A percentile compares a stretch with the other conserved stretches of the same genome.
phyloP scores from a whole-genome alignment of 92 coral and sea anemone species.

The Umimayanthus kanabou region DNA sequence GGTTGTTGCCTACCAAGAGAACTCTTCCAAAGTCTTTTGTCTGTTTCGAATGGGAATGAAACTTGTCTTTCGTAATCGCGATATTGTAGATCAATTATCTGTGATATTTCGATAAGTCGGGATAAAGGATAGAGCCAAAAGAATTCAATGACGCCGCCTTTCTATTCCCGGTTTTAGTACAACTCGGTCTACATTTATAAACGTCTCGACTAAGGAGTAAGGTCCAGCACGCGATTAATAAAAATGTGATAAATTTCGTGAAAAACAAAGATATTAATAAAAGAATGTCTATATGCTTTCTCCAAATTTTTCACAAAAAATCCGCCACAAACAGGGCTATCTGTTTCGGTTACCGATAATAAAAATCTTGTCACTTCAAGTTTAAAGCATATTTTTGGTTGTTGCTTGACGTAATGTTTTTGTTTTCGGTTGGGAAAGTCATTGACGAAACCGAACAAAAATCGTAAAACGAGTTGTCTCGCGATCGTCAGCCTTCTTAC shows the following conservation, averaged over 20 bases:
- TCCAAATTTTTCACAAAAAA: too few relatives aligned
- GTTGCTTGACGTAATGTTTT: slow-evolving; percentile 3
- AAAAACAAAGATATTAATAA: too few relatives aligned
- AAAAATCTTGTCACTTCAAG: too few relatives aligned
- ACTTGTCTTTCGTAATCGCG: background rate
- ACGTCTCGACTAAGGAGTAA: too few relatives aligned
- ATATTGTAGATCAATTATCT: slow-evolving; percentile 11
- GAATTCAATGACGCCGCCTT: background rate
- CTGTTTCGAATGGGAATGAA: background rate
- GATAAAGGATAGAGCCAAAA: background rate
- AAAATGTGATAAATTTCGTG: too few relatives aligned
- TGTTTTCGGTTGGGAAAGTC: background rate
- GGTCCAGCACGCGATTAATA: too few relatives aligned
- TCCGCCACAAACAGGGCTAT: background rate
- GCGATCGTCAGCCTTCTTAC: background rate
- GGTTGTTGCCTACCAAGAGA: background rate
- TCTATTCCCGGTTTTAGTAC: background rate
- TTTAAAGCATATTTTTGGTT: background rate
- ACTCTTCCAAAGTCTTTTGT: slow-evolving; percentile 10
- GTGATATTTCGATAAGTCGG: slow-evolving; percentile 3
- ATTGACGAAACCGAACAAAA: background rate
- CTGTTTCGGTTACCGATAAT: background rate
- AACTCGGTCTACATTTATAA: background rate
- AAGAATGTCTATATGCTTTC: too few relatives aligned
- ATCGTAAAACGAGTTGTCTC: background rate